Evolutionary conservation across 2,888 invertebrate species (phyloP), one percentile per base, ranked within the genome.

Genomic region (Diabrotica balteata): DNA sequence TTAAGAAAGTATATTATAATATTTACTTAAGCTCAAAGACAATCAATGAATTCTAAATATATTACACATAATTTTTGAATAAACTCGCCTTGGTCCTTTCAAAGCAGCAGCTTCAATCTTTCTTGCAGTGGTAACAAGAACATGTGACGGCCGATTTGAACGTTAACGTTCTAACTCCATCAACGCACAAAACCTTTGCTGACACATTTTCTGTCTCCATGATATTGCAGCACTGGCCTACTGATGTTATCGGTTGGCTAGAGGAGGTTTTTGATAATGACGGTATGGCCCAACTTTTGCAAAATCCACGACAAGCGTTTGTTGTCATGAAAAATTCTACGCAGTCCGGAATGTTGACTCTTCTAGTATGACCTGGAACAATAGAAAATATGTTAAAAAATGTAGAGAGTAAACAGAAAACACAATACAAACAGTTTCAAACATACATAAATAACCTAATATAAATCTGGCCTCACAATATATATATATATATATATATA

Each of bases 141-240:
- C 95, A 95, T 50, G 89, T 88, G 65, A 90, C 87, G 5, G 95
- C 95, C 10, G 94, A 94, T 83, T 93, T 94, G 81, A 95, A 94
- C 64, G 90, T 89, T 67, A 94, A 86, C 76, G 91, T 91, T 76
- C 92, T 88, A 75, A 90, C 88, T 43, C 94, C 95, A 63, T 92
- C 93, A 69, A 93, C 84, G 82, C 95, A 95, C 70, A 91, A 85
- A 4, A 94, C 93, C 75, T 89, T 88, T 8, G 91, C 92, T 73
- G 90, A 90, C 60, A 93, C 89, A 89, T 93, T 86, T 85, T 94
- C 93, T 0, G 94, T 91, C 77, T 94, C 93, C 90, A 93, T 93
- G 78, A 95, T 95, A 82, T 93, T 94, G 84, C 95, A 95, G 84
- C 95, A 95, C 80, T 95, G 93, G 8, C 94, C 95, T 47, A 93